phyloP scores from a whole-genome alignment of 2,797 vertebrate species.

The Myoxocephalus aenaeus region DNA sequence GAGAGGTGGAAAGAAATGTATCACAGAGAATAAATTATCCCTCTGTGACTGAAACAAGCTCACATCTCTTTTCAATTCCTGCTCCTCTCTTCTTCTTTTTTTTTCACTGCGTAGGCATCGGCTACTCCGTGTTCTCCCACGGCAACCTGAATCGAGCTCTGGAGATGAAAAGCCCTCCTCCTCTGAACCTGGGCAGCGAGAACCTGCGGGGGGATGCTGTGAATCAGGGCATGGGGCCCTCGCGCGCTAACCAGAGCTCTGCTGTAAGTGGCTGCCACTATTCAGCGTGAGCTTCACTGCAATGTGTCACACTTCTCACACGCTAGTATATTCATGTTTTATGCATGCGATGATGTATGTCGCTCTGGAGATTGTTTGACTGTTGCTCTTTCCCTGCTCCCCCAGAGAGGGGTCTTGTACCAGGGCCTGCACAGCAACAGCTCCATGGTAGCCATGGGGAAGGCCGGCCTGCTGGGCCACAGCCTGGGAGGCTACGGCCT shows the following conservation, averaged over 20 bases:
- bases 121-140: slow-evolving; percentile 89
- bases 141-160: slow-evolving; percentile 84
- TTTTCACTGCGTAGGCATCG: slow-evolving; percentile 80
- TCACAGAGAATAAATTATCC: slow-evolving; percentile 44
- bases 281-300: not conserved
- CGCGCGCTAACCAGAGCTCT: slow-evolving; percentile 75
- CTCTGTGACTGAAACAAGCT: slow-evolving; percentile 49
- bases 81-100: slow-evolving; percentile 31
- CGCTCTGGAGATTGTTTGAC: not conserved
- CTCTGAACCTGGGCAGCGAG: slow-evolving; percentile 84
- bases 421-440: slow-evolving; percentile 85
- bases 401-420: slow-evolving; percentile 87
- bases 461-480: slow-evolving; percentile 80
- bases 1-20: slow-evolving; percentile 45
- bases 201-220: slow-evolving; percentile 79
- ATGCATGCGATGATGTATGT: not conserved
- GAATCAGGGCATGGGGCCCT: slow-evolving; percentile 66
- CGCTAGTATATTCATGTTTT: not conserved
- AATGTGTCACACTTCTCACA: slow-evolving; percentile 5
- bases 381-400: slow-evolving; percentile 9
- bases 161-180: slow-evolving; percentile 88
- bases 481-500: slow-evolving; percentile 84
- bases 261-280: slow-evolving; percentile 78
- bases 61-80: slow-evolving; percentile 81
- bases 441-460: slow-evolving; percentile 84